These are phyloP conservation scores for Psix sp. DNA, from an alignment of 1,140 invertebrate genomes.

Conservation along the genomic window DNA sequence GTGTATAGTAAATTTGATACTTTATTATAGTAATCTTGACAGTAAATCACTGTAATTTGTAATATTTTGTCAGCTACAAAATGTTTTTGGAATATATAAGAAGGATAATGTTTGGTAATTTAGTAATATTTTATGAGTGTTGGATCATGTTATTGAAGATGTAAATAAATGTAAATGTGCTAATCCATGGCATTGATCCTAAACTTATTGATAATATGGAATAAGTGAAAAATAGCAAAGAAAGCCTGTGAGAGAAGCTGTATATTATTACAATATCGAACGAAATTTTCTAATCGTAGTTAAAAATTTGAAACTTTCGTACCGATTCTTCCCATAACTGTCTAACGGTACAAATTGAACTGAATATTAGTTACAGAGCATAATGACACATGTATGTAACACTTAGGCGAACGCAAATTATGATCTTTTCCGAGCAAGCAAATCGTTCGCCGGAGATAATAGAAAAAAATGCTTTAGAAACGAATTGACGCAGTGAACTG, in stretches of 20 bases:
- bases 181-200: too few species aligned
- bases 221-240: conserved; percentile 44
- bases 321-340: conserved; percentile 42
- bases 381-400: conserved; percentile 52
- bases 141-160: too few species aligned
- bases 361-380: conserved; percentile 49
- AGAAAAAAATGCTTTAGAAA: conserved; percentile 4
- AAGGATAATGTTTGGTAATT: too few species aligned
- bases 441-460: conserved; percentile 17
- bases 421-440: conserved; percentile 13
- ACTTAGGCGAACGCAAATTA: conserved; percentile 35
- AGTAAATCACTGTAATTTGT: too few species aligned
- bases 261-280: conserved; percentile 49
- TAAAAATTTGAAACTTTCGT: conserved; percentile 54
- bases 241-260: conserved; percentile 28
- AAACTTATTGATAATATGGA: conserved; percentile 20
- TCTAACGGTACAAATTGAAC: conserved; percentile 43
- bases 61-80: too few species aligned
- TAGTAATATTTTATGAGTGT: too few species aligned
- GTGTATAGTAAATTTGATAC: too few species aligned
- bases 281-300: conserved; percentile 55
- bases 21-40: too few species aligned
- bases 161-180: too few species aligned
- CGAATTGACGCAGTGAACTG: neutral
- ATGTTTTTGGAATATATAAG: too few species aligned